Evolutionary conservation across 2,888 invertebrate genomes (phyloP), one percentile per base, ranked within the genome.

Genomic region (Xestia ashworthii): DNA sequence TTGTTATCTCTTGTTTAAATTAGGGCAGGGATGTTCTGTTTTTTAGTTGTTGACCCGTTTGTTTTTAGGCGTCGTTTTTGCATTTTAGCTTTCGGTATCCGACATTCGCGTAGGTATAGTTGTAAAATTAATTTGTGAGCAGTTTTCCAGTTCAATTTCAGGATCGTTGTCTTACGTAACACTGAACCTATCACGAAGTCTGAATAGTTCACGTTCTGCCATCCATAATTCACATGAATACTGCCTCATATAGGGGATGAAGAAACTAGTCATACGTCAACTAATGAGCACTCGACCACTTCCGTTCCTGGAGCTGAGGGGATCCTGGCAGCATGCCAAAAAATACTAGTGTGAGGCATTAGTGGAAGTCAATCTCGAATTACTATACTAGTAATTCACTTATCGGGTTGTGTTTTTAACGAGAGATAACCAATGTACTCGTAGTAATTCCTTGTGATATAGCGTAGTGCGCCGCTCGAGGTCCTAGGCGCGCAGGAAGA

Each of bases 311-410:
- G 62, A 74, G 41, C 48, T 32, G 46, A 71, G 71, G 41, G 44
- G 32, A 62, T 58, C 55, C 41, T 86, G 84, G 86, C 79, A 65
- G 44, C 19, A 68, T 19, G 71, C 83, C 84, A 84, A 44, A n/a
- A 75, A 86, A 73, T 60, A 60, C 41, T 69, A 60, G 86, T 79
- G 80, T 75, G 70, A 79, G 73, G 64, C 41, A 71, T 82, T 68
- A 73, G 72, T 75, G 50, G 72, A 70, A 74, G 70, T 82, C 71
- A 75, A 82, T 84, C 72, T 82, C 14, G 53, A 82, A 83, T 75
- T 82, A 82, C 75, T 75, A 83, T 62, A 75, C 72, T 50, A 68
- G 55, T 50, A 65, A 73, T 79, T 79, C 48, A 86, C 75, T 78
- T 78, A 79, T 71, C 38, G 64, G 22, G 65, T 44, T 41, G 50